phyloP scores from a whole-genome alignment of 2,888 invertebrate genomes.

The Prenolepis imparis region DNA sequence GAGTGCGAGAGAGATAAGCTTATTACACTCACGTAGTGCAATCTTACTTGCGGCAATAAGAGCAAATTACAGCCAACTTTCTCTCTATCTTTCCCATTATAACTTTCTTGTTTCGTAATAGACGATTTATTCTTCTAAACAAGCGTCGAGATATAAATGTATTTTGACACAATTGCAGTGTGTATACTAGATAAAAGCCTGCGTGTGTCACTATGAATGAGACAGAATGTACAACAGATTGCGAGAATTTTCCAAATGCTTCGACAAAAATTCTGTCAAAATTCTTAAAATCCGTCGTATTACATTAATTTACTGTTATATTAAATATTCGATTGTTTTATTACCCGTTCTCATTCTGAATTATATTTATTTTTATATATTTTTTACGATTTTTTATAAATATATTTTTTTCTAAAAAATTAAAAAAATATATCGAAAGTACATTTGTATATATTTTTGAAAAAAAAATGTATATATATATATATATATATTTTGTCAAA shows the following conservation, averaged over 20 bases:
- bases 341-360: too few relatives aligned
- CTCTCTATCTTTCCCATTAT: neutral
- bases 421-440: too few relatives aligned
- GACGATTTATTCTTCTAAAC: conserved; percentile 5
- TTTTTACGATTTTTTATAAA: too few relatives aligned
- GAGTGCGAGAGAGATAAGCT: conserved; percentile 60
- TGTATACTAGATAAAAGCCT: neutral
- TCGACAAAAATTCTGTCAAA: too few relatives aligned
- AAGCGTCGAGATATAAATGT: neutral
- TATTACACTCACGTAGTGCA: conserved; percentile 58
- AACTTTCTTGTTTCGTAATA: conserved; percentile 17
- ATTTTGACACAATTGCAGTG: conserved; percentile 17
- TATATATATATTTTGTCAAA: too few relatives aligned
- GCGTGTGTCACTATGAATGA: neutral
- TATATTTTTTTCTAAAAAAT: too few relatives aligned
- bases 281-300: too few relatives aligned
- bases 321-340: too few relatives aligned
- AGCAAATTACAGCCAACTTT: conserved; percentile 70
- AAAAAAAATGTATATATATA: too few relatives aligned
- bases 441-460: too few relatives aligned
- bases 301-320: too few relatives aligned
- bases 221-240: neutral
- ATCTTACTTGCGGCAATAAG: conserved; percentile 67
- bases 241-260: neutral
- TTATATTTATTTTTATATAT: too few relatives aligned